Conservation (phyloP, 2,113 vertebrate species). For the Xenopus borealis region DNA sequence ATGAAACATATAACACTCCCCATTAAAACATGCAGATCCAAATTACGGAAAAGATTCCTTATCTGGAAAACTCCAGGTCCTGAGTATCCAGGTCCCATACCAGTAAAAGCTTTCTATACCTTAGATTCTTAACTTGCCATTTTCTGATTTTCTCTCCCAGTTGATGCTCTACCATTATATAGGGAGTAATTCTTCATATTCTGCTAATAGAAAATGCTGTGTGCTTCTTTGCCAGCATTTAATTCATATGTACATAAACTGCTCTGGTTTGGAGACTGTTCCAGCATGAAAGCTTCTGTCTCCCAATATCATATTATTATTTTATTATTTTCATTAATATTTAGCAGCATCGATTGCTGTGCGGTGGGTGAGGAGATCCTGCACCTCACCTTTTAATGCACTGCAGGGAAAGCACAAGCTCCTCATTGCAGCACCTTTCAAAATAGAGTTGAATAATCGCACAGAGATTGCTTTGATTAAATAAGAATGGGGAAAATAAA, state of each 20-base stretch:
- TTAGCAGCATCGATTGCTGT: constrained; percentile 30
- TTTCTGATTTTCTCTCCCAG: not conserved
- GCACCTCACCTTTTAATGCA: constrained; percentile 1
- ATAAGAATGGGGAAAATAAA: not conserved
- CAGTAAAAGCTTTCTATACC: too few species aligned
- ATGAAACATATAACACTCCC: too few species aligned
- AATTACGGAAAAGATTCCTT: too few species aligned
- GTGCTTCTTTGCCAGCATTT: not conserved
- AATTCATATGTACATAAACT: constrained; percentile 2
- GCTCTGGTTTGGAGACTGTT: constrained; percentile 4
- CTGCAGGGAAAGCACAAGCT: not conserved
- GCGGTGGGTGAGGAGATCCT: constrained; percentile 7
- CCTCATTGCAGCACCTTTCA: too few species aligned
- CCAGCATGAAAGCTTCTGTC: constrained; percentile 5
- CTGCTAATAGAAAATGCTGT: constrained; percentile 10
- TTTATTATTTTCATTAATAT: constrained; percentile 40
- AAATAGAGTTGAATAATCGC: not conserved
- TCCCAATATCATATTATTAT: constrained; percentile 26
- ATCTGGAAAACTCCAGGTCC: too few species aligned
- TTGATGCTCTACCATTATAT: constrained; percentile 4
- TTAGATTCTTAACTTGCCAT: not conserved
- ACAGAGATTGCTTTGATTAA: not conserved
- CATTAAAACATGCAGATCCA: too few species aligned
- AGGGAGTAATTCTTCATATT: constrained; percentile 4
- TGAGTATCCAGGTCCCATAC: too few species aligned